Conservation (phyloP, 2,113 vertebrate species). For the Rallus limicola region DNA sequence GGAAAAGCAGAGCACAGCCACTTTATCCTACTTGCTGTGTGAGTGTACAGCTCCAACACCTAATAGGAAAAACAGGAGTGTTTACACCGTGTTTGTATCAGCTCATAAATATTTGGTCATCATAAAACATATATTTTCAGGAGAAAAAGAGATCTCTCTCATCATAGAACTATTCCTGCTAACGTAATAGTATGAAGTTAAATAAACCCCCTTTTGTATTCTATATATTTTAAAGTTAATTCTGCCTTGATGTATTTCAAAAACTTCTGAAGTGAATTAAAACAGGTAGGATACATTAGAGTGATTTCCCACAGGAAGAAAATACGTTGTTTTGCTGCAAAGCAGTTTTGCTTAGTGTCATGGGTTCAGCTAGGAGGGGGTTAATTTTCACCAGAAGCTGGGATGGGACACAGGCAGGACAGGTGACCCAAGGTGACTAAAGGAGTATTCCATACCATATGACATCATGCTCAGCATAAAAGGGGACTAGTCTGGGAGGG, state of each 20-base stretch:
- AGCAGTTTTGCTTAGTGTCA: neutral
- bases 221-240: neutral
- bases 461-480: too few relatives aligned
- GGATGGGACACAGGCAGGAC: too few relatives aligned
- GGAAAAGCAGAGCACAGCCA: neutral
- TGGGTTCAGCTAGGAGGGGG: too few relatives aligned
- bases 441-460: too few relatives aligned
- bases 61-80: neutral
- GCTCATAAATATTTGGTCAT: neutral
- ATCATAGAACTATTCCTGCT: neutral
- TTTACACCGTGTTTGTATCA: neutral
- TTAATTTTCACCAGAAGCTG: too few relatives aligned
- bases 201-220: neutral
- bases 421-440: too few relatives aligned
- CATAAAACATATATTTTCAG: neutral
- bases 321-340: neutral
- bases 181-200: neutral
- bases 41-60: neutral
- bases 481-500: too few relatives aligned
- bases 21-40: neutral
- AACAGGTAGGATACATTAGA: neutral
- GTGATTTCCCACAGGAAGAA: neutral
- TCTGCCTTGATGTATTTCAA: neutral
- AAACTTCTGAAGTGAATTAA: neutral
- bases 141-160: neutral